Base-by-base conservation (phyloP, 64 coral and sea anemone genomes). In the Anthopleura sola region DNA sequence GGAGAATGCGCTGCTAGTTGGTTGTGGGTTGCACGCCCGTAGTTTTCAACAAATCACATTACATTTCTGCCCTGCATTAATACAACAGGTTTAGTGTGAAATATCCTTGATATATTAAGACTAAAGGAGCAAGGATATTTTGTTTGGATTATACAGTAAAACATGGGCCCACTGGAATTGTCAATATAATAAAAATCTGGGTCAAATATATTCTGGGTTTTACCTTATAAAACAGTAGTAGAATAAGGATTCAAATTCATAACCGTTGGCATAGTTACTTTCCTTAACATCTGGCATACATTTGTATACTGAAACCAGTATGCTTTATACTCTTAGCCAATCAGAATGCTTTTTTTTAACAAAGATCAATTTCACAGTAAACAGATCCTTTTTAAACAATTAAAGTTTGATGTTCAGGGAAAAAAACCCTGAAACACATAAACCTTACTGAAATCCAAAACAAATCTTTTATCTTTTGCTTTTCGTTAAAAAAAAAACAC, bases 1-100 rank as follows among this genome's bases (percentile, higher is more conserved):
- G 82, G 44, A 83, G 49, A 83, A 83, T 56, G 82, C 82, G 82
- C 55, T 83, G 82, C 82, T 83, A 83, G 82, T 83, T 48, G 82
- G 82, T 56, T 24, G 82, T 56, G 82, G 48, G 50, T 79, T 10
- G 76, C 44, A 44, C 21, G 76, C 76, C 48, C 82, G 82, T 83
- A 50, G 50, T 21, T 38, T 62, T 83, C 82, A 58, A 83, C 82
- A 83, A 56, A 54, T 54, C 36, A 78, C 75, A 78, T 48, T 33
- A 79, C 76, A 79, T 79, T 44, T 79, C 76, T 79, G 31, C 28
- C 82, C 82, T 83, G 82, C 44, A 83, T 83, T 57, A 55, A 83
- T 58, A 83, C 82, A 83, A 83, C 50, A 83, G 44, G 82, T 56
- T 56, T 19, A 56, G 51, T 54, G 82, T 83, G 6, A 83, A 83